Evolutionary conservation across 2,888 invertebrate genomes (phyloP).

Genomic region (Synergus laeviventris): DNA sequence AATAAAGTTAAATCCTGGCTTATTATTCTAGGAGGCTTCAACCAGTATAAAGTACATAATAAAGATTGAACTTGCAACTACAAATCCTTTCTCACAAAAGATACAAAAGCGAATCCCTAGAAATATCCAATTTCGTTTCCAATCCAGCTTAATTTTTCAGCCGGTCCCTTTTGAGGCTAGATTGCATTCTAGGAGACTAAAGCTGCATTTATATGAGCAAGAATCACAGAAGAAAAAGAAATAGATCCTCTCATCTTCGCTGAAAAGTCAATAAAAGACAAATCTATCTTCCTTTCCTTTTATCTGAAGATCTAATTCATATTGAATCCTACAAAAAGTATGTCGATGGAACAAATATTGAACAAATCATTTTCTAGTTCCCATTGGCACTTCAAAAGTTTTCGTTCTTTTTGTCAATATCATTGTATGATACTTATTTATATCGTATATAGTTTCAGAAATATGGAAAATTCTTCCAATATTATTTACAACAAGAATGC

Average conservation of each 20-base stretch:
- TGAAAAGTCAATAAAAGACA: constrained; percentile 16
- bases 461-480: not conserved
- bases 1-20: not conserved
- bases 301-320: not conserved
- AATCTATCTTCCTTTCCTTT: constrained; percentile 14
- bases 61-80: not conserved
- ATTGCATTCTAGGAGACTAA: not conserved
- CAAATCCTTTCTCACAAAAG: constrained; percentile 15
- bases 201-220: constrained; percentile 28
- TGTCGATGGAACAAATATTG: not conserved
- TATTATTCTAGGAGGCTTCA: constrained; percentile 18
- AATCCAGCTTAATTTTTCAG: constrained; percentile 31
- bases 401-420: not conserved
- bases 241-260: constrained; percentile 7
- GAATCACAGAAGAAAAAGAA: constrained; percentile 17
- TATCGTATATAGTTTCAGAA: not conserved
- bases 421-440: not conserved
- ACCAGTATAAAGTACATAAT: constrained; percentile 10
- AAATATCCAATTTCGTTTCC: constrained; percentile 35
- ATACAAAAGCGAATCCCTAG: constrained; percentile 33
- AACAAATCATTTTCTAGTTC: constrained; percentile 1
- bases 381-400: not conserved
- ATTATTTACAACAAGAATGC: not conserved
- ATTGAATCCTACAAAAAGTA: constrained; percentile 4
- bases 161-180: constrained; percentile 15